These are phyloP conservation scores for Corythaixoides concolor DNA, from an alignment of 2,113 vertebrate genomes.

Conservation along the genomic window DNA sequence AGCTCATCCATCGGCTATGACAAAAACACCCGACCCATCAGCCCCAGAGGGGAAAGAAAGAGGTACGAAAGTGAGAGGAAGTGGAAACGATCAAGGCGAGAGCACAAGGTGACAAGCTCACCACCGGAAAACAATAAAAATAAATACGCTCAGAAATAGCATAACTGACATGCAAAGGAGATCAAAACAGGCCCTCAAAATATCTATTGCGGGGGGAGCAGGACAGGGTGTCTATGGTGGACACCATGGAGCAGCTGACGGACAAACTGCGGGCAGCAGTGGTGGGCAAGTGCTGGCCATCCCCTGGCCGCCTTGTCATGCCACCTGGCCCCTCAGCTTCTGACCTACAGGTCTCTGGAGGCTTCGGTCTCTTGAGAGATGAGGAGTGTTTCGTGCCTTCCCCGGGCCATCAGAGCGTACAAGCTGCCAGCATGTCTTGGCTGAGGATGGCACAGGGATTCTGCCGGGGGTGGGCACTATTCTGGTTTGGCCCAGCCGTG, in stretches of 20 bases:
- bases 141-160: slow-evolving; percentile 80
- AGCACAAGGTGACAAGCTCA: slow-evolving; percentile 62
- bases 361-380: neutral
- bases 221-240: neutral
- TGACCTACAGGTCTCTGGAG: neutral
- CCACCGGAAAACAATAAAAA: slow-evolving; percentile 82
- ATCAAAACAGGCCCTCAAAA: slow-evolving; percentile 73
- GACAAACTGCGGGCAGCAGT: accelerated
- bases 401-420: accelerated
- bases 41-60: neutral
- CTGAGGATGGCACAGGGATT: neutral
- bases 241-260: neutral
- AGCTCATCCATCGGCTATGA: neutral
- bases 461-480: accelerated
- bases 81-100: slow-evolving; percentile 70
- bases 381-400: neutral
- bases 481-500: neutral
- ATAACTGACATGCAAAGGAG: slow-evolving; percentile 86
- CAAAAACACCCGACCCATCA: neutral
- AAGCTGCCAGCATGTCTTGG: neutral
- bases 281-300: accelerated
- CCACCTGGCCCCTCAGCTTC: neutral
- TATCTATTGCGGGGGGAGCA: slow-evolving; percentile 35
- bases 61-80: slow-evolving; percentile 76
- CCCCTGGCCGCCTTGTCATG: neutral